These are phyloP conservation scores for Ectemnius lituratus DNA, from an alignment of 2,888 invertebrate species.

Conservation along the genomic window DNA sequence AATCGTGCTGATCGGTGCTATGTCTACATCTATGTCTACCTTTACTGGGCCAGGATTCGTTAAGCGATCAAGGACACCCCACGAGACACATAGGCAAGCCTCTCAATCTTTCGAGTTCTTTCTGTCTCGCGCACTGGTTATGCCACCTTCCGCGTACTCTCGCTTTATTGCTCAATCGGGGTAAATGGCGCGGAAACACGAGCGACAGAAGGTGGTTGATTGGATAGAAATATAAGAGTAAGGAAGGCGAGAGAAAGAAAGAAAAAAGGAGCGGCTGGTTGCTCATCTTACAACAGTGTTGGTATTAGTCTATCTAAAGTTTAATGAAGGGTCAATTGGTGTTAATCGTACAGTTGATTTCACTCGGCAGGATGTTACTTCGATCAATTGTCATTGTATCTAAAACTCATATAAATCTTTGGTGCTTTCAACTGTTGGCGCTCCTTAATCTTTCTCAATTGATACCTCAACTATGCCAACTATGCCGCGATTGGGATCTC, in stretches of 20 bases:
- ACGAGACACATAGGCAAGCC: too few species aligned
- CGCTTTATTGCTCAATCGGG: constrained; percentile 28
- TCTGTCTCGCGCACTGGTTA: constrained; percentile 3
- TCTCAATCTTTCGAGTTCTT: constrained; percentile 13
- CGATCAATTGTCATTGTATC: constrained; percentile 57
- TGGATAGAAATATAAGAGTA: too few species aligned
- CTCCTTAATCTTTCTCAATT: constrained; percentile 53
- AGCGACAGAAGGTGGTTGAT: too few species aligned
- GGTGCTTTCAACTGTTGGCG: not conserved
- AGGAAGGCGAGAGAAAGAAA: constrained; percentile 6
- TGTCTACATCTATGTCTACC: constrained; percentile 33
- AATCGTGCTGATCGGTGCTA: too few species aligned
- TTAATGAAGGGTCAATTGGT: constrained; percentile 71
- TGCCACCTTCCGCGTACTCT: constrained; percentile 30
- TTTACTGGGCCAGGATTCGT: constrained; percentile 32
- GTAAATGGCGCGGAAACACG: not conserved
- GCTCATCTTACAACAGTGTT: not conserved
- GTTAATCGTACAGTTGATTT: constrained; percentile 72
- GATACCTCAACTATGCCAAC: constrained; percentile 14
- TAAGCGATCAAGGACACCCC: constrained; percentile 36
- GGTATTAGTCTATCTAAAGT: constrained; percentile 49
- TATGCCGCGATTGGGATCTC: too few species aligned
- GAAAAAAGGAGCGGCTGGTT: not conserved
- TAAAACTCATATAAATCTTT: constrained; percentile 2
- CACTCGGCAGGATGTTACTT: constrained; percentile 51